These are phyloP conservation scores for Argyrosomus regius DNA, from an alignment of 2,797 vertebrate genomes.

Conservation along the genomic window DNA sequence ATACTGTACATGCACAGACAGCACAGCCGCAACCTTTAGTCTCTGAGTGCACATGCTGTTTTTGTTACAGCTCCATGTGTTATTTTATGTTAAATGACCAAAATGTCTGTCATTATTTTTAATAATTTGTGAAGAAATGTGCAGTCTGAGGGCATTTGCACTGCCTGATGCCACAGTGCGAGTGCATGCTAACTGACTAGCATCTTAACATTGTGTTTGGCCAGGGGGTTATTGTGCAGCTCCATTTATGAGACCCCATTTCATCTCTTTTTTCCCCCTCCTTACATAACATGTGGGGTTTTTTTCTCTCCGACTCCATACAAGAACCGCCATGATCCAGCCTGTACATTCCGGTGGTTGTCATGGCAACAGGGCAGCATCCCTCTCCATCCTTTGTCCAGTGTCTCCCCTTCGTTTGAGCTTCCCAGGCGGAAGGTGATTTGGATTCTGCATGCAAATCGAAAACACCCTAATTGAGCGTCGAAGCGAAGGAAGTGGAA, in stretches of 20 bases:
- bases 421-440: constrained; percentile 69
- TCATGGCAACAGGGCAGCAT: constrained; percentile 86
- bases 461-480: constrained; percentile 46
- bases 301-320: constrained; percentile 46
- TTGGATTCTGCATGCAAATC: constrained; percentile 70
- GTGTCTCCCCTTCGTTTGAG: constrained; percentile 63
- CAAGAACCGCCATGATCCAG: constrained; percentile 76
- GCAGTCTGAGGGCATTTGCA: constrained; percentile 1
- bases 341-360: constrained; percentile 83
- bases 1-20: constrained; percentile 28
- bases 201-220: constrained; percentile 54
- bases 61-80: not conserved
- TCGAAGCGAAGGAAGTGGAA: constrained; percentile 37
- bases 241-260: constrained; percentile 72
- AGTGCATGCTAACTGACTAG: constrained; percentile 30
- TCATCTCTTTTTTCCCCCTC: constrained; percentile 40
- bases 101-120: constrained; percentile 9
- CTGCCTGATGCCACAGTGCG: constrained; percentile 10
- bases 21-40: constrained; percentile 10
- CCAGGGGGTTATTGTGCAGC: constrained; percentile 48
- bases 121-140: not conserved
- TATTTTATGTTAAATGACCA: constrained; percentile 14
- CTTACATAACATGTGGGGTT: constrained; percentile 79
- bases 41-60: constrained; percentile 3
- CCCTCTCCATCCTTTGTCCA: constrained; percentile 79